A percentile compares a stretch with the other conserved stretches of the same genome.
phyloP scores from a whole-genome alignment of 37 sponge, comb jelly and placozoan genomes.

The Halisarca cf. caerulea region DNA sequence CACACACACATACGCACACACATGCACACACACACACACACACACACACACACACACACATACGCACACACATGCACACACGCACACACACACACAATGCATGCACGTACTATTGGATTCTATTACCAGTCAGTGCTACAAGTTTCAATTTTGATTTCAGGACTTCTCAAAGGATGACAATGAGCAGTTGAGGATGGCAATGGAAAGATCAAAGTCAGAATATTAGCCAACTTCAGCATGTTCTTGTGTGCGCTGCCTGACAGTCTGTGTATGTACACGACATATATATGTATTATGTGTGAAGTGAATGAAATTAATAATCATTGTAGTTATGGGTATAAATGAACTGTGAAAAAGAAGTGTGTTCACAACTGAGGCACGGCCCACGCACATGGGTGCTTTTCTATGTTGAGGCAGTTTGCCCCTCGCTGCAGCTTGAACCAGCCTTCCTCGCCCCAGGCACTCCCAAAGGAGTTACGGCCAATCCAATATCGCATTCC shows the following conservation, averaged over 20 bases:
- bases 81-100: no score
- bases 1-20: no score
- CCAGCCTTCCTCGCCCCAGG: slow-evolving; percentile 85
- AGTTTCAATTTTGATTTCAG: not conserved
- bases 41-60: no score
- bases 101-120: no score
- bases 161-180: slow-evolving; percentile 13
- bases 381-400: slow-evolving; percentile 72
- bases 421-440: slow-evolving; percentile 71
- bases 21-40: no score
- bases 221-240: no score
- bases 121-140: no score
- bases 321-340: not conserved
- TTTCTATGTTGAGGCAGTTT: slow-evolving; percentile 69
- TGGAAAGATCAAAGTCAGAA: slow-evolving; percentile 1
- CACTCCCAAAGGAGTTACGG: slow-evolving; percentile 82
- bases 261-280: no score
- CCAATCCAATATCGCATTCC: slow-evolving; percentile 81
- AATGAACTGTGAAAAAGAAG: not conserved
- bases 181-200: slow-evolving; percentile 1
- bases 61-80: no score
- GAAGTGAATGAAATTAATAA: not conserved
- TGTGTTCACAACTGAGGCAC: slow-evolving; percentile 25
- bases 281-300: not conserved
- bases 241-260: no score